Evolutionary conservation across 2,797 vertebrate genomes (phyloP).

Genomic region (Pangasius krempfi): DNA sequence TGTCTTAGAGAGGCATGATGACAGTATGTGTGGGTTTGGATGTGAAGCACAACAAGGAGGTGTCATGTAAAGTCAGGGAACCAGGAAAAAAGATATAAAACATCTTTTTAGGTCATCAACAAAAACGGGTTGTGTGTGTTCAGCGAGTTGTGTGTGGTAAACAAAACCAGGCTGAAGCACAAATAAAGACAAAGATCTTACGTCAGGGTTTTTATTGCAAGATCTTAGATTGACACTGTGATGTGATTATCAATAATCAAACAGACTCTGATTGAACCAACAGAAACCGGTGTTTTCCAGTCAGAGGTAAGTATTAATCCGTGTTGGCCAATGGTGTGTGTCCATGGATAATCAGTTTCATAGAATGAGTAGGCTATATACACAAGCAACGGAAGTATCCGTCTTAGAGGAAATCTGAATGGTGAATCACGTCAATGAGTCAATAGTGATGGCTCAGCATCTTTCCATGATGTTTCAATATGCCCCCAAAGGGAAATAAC

Average conservation of each 20-base stretch:
- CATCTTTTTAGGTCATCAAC: not conserved
- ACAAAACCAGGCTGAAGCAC: constrained; percentile 8
- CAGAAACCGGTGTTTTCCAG: not conserved
- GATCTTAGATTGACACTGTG: not conserved
- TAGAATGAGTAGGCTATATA: not conserved
- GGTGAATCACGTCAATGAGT: constrained; percentile 9
- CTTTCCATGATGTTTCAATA: not conserved
- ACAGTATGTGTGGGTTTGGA: not conserved
- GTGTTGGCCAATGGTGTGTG: not conserved
- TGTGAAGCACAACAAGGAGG: not conserved
- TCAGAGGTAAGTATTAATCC: not conserved
- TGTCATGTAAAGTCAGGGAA: not conserved
- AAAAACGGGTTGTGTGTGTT: not conserved
- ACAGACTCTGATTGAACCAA: not conserved
- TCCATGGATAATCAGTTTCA: not conserved
- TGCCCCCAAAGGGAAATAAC: constrained; percentile 14
- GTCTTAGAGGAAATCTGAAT: constrained; percentile 30
- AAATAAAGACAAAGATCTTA: constrained; percentile 1
- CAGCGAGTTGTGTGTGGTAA: not conserved
- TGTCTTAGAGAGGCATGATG: constrained; percentile 31
- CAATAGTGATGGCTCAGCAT: not conserved
- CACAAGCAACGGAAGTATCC: constrained; percentile 4
- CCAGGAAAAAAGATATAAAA: not conserved
- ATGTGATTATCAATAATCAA: constrained; percentile 14
- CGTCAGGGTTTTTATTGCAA: not conserved